Conservation (phyloP, 2,113 vertebrate genomes). For the Crotophaga sulcirostris region DNA sequence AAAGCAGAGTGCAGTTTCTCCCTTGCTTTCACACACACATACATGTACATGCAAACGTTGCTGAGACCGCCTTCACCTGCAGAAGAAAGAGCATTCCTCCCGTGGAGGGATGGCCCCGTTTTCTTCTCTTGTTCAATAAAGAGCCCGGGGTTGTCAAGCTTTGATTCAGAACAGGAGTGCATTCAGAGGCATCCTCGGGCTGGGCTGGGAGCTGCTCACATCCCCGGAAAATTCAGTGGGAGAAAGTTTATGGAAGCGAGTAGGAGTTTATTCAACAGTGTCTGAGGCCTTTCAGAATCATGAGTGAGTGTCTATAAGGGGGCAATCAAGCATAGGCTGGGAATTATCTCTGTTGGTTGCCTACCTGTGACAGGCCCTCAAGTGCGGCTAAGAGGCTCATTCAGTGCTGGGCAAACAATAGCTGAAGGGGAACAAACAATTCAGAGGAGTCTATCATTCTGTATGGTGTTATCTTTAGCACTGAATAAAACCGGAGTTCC, state of each 20-base stretch:
- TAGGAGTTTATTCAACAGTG: constrained; percentile 96
- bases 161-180: constrained; percentile 86
- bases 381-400: constrained; percentile 92
- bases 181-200: constrained; percentile 86
- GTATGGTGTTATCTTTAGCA: constrained; percentile 96
- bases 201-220: constrained; percentile 89
- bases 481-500: constrained; percentile 93
- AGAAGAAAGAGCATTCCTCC: constrained; percentile 65
- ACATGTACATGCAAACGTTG: neutral
- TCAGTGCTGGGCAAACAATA: constrained; percentile 87
- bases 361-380: constrained; percentile 96
- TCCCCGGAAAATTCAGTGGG: constrained; percentile 91
- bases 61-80: constrained; percentile 74
- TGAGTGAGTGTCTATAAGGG: constrained; percentile 90
- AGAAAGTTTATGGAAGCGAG: constrained; percentile 96
- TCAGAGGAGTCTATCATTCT: constrained; percentile 97
- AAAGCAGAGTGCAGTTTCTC: neutral
- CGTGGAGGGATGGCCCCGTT: constrained; percentile 30
- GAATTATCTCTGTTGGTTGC: constrained; percentile 93
- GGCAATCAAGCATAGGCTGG: constrained; percentile 94
- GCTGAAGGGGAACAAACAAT: constrained; percentile 90
- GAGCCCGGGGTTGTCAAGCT: constrained; percentile 78
- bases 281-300: constrained; percentile 93
- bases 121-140: constrained; percentile 72
- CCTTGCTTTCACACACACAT: neutral